Conservation (phyloP, 2,888 invertebrate genomes). For the Portevinia maculata region DNA sequence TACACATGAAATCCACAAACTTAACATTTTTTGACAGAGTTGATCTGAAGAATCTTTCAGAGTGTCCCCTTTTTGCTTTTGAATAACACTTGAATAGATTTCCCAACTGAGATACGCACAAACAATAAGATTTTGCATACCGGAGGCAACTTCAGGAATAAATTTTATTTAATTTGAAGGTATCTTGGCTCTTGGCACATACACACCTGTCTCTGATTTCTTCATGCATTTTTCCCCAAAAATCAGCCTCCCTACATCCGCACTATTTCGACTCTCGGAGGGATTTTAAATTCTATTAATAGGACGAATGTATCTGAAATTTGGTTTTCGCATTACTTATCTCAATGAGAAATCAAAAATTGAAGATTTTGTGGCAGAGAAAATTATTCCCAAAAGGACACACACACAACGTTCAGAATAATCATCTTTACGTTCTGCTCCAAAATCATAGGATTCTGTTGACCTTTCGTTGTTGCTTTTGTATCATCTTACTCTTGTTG, state of each 20-base stretch:
- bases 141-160: constrained; percentile 35
- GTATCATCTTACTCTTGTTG: constrained; percentile 9
- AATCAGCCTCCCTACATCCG: not conserved
- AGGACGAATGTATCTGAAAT: constrained; percentile 42
- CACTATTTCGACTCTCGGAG: not conserved
- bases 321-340: constrained; percentile 23
- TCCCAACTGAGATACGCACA: constrained; percentile 45
- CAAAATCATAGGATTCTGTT: not conserved
- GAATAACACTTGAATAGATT: constrained; percentile 62
- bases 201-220: constrained; percentile 28
- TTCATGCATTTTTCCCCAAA: constrained; percentile 10
- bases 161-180: constrained; percentile 66
- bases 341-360: constrained; percentile 53
- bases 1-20: not conserved
- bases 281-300: constrained; percentile 62
- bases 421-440: constrained; percentile 43
- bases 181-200: constrained; percentile 31
- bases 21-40: constrained; percentile 8
- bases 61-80: not conserved
- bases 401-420: constrained; percentile 48
- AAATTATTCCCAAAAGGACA: constrained; percentile 52
- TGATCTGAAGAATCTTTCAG: constrained; percentile 1
- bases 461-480: constrained; percentile 1
- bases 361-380: constrained; percentile 2
- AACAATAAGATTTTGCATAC: constrained; percentile 32